These are phyloP conservation scores for Drosophila oshimai DNA, from an alignment of 1,140 invertebrate species.

Conservation along the genomic window DNA sequence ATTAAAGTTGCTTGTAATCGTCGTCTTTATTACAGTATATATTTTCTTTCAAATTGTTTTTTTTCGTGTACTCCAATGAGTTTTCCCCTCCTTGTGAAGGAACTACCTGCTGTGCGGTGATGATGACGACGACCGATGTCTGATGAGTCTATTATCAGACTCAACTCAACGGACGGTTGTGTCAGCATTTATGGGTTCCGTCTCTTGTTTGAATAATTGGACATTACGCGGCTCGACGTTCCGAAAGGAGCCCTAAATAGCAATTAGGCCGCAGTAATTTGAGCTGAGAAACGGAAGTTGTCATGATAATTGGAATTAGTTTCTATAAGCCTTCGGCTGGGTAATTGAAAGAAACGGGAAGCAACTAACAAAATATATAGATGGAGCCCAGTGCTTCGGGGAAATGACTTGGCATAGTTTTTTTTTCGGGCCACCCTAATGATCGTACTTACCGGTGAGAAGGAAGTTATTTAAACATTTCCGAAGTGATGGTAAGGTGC, in stretches of 20 bases:
- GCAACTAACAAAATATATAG: slow-evolving; percentile 26
- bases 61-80: slow-evolving; percentile 16
- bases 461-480: neutral
- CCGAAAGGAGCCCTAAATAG: slow-evolving; percentile 66
- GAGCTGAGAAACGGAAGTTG: slow-evolving; percentile 64
- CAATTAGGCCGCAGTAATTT: slow-evolving; percentile 68
- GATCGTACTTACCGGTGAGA: neutral
- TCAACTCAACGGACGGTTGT: slow-evolving; percentile 15
- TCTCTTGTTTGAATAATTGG: slow-evolving; percentile 69
- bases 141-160: slow-evolving; percentile 73
- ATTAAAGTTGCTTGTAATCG: neutral
- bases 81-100: slow-evolving; percentile 29
- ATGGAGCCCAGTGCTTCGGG: neutral
- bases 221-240: slow-evolving; percentile 28
- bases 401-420: slow-evolving; percentile 22
- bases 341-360: slow-evolving; percentile 58
- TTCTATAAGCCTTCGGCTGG: slow-evolving; percentile 18
- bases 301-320: slow-evolving; percentile 73
- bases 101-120: slow-evolving; percentile 17
- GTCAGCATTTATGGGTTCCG: slow-evolving; percentile 59
- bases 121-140: slow-evolving; percentile 29
- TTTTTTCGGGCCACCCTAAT: neutral
- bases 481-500: neutral
- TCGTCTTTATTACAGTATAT: neutral
- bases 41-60: no score